Evolutionary conservation across 2,113 vertebrate species (phyloP).

Genomic region (Hippocampus zosterae): DNA sequence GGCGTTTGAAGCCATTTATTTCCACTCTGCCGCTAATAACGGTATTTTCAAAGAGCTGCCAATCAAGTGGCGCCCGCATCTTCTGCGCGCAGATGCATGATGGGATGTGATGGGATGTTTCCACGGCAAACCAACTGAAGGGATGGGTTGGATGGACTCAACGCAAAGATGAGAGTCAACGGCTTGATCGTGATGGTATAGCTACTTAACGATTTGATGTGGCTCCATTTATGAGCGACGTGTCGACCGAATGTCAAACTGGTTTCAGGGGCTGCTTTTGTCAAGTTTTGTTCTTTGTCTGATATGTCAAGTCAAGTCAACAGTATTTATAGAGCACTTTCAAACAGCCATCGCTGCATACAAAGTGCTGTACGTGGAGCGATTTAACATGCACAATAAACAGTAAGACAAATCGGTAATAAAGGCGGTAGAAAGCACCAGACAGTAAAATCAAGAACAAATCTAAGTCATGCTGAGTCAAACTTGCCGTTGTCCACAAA

Average conservation of each 20-base stretch:
- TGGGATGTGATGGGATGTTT: constrained; percentile 21
- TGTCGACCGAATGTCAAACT: background rate
- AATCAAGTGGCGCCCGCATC: constrained; percentile 22
- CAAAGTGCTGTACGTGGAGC: too few species aligned
- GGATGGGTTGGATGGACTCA: constrained; percentile 22
- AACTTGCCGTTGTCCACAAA: too few species aligned
- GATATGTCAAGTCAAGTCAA: too few species aligned
- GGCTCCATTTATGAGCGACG: background rate
- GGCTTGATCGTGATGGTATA: background rate
- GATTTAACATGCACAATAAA: too few species aligned
- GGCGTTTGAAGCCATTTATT: constrained; percentile 52
- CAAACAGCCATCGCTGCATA: too few species aligned
- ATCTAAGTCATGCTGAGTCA: too few species aligned
- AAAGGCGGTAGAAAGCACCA: too few species aligned
- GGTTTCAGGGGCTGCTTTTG: background rate
- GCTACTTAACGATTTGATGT: background rate
- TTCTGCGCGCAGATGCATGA: constrained; percentile 10
- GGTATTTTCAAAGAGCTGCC: constrained; percentile 51
- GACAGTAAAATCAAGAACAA: too few species aligned
- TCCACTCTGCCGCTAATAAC: constrained; percentile 45
- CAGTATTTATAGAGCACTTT: too few species aligned
- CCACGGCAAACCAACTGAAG: constrained; percentile 18
- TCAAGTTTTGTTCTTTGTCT: too few species aligned
- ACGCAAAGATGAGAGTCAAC: constrained; percentile 4
- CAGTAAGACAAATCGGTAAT: too few species aligned